phyloP scores from a whole-genome alignment of 2,113 vertebrate genomes.

The Sinocyclocheilus rhinocerous region DNA sequence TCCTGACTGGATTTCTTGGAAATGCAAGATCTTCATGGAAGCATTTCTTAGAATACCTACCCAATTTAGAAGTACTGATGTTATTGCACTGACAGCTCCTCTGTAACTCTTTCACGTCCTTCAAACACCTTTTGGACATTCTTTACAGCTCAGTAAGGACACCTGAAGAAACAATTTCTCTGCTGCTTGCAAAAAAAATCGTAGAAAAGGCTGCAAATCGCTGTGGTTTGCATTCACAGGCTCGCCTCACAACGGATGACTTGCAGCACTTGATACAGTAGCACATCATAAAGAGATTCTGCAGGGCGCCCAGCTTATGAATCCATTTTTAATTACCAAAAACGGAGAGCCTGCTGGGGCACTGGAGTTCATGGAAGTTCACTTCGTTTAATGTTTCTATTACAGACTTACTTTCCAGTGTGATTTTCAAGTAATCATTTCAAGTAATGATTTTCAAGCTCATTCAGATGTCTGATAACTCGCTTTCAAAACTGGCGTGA shows the following conservation, averaged over 20 bases:
- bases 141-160: background rate
- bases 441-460: too few relatives aligned
- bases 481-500: background rate
- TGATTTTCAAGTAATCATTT: background rate
- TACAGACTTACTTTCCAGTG: slow-evolving; percentile 8
- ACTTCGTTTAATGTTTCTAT: slow-evolving; percentile 40
- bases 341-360: slow-evolving; percentile 48
- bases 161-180: background rate
- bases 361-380: slow-evolving; percentile 45
- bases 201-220: background rate
- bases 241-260: slow-evolving; percentile 35
- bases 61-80: background rate
- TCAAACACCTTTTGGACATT: background rate
- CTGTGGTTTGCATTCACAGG: background rate
- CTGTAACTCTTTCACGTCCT: background rate
- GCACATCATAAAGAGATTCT: slow-evolving; percentile 46
- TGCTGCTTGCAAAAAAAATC: background rate
- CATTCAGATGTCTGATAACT: slow-evolving; percentile 39
- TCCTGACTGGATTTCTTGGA: slow-evolving; percentile 32
- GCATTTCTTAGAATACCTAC: background rate
- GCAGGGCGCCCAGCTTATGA: slow-evolving; percentile 37
- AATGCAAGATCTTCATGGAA: slow-evolving; percentile 20
- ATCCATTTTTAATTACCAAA: slow-evolving; percentile 62
- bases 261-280: slow-evolving; percentile 43
- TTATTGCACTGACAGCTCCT: background rate